A percentile compares a stretch with the other conserved stretches of the same genome.
phyloP scores from a whole-genome alignment of 2,797 vertebrate genomes.

The Falco peregrinus region DNA sequence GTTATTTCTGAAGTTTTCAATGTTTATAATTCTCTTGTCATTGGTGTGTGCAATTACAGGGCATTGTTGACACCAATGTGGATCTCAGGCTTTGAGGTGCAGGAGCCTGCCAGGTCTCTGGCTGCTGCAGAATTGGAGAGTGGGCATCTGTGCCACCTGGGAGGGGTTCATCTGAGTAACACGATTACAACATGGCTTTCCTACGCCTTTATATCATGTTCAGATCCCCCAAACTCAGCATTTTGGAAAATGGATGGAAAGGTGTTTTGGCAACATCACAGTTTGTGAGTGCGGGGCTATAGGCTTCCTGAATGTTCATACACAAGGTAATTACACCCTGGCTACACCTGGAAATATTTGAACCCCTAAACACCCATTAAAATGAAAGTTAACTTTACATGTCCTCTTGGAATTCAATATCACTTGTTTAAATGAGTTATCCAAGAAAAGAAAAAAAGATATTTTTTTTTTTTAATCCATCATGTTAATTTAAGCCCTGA shows the following conservation, averaged over 20 bases:
- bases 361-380: neutral
- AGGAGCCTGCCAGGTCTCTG: neutral
- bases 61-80: fast-evolving
- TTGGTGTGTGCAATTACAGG: neutral
- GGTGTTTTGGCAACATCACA: neutral
- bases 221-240: neutral
- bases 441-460: neutral
- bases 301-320: neutral
- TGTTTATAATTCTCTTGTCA: neutral
- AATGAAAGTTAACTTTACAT: neutral
- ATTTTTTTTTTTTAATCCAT: too few species aligned
- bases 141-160: neutral
- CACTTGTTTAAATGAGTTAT: neutral
- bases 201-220: neutral
- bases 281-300: neutral
- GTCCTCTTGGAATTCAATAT: neutral
- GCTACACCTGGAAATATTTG: neutral
- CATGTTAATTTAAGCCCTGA: neutral
- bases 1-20: neutral
- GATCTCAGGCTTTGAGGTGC: neutral
- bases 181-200: neutral
- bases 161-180: neutral
- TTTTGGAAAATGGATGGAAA: neutral
- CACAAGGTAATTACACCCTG: neutral
- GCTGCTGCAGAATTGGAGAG: neutral